phyloP scores from a whole-genome alignment of 2,797 vertebrate species.

The Sebastes iracundus region DNA sequence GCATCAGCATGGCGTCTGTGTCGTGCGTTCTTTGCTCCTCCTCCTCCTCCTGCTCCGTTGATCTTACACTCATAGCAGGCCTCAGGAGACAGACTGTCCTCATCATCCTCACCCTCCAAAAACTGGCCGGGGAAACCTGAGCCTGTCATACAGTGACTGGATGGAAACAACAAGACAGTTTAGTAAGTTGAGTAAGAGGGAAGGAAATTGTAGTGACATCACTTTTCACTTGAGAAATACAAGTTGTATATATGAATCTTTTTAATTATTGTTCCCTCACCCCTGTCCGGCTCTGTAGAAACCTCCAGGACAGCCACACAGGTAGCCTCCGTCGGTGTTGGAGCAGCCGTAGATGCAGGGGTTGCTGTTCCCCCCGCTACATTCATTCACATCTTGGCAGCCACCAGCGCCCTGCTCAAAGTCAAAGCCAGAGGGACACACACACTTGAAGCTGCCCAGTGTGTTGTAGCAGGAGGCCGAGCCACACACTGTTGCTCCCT shows the following conservation, averaged over 20 bases:
- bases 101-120: constrained; percentile 76
- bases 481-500: constrained; percentile 87
- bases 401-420: constrained; percentile 88
- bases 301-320: constrained; percentile 93
- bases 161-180: constrained; percentile 9
- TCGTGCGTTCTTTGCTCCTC: constrained; percentile 83
- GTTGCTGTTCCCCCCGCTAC: constrained; percentile 84
- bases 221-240: background rate
- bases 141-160: constrained; percentile 92
- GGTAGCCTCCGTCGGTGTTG: constrained; percentile 96
- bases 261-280: constrained; percentile 74
- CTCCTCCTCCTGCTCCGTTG: constrained; percentile 71
- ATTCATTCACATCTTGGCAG: constrained; percentile 97
- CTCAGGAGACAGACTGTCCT: constrained; percentile 89
- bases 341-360: constrained; percentile 96
- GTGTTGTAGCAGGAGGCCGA: constrained; percentile 98
- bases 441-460: constrained; percentile 97
- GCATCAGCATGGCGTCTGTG: constrained; percentile 79
- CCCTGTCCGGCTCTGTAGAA: constrained; percentile 94
- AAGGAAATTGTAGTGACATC: background rate
- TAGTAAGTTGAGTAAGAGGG: background rate
- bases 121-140: constrained; percentile 86
- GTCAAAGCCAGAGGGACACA: constrained; percentile 95
- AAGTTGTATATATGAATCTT: background rate
- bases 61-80: constrained; percentile 96